Evolutionary conservation across 2,888 invertebrate species (phyloP), one percentile per base, ranked within the genome.

Genomic region (Cerceris rybyensis): DNA sequence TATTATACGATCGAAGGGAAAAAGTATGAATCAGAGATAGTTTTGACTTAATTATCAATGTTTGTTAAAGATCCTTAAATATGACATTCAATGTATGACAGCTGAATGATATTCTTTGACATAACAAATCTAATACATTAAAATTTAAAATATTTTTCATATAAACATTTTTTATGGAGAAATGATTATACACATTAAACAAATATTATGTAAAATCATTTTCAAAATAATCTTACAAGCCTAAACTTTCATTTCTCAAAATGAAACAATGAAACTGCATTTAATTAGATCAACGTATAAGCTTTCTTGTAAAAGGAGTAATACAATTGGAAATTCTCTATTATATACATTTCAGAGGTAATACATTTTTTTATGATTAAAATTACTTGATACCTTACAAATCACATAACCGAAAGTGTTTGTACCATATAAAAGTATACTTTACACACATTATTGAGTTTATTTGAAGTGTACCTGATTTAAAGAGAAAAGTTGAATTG

Each of bases 381-480:
- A 28, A 28, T 28, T 28, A 28, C 28, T 28, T 28, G 28, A 28
- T 28, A 28, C 4, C 28, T 28, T 28, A 28, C 28, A 28, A 28
- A 28, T 28, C 28, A 28, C 28, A 28, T 43, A 50, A 39, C 39
- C 6, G 50, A 50, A 50, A 42, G n/a, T 28, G 8, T 39, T 28
- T 70, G 57, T 50, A 66, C 58, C 61, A 65, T 74, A 73, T 74
- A 70, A 68, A 75, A 64, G 63, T 49, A 71, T n/a, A n/a, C 60
- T 55, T 75, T 77, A 71, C 69, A 73, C 57, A 55, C 61, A 66
- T 74, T 79, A 79, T 60, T 66, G 71, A 73, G 73, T 80, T 84
- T 82, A 84, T 90, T 90, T 90, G 87, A 88, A 88, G 89, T 90
- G 91, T 92, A 92, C 91, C 92, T 92, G 92, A 91, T 88, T 87